Evolutionary conservation across 2,888 invertebrate genomes (phyloP).

Genomic region (Anarsia innoxiella): DNA sequence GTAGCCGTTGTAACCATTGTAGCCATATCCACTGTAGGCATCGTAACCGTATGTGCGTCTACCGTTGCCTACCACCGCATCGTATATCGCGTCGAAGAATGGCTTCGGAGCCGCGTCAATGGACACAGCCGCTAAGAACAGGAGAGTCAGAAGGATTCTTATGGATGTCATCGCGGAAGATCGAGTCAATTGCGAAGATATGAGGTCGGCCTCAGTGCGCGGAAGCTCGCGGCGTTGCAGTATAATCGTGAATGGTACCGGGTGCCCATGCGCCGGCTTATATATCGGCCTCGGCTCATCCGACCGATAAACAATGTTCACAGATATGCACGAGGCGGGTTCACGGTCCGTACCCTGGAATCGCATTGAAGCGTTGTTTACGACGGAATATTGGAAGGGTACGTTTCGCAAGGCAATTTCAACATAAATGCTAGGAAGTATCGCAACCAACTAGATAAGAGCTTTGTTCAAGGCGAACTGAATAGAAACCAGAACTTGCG

Average conservation of each 20-base stretch:
- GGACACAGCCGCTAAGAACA: conserved; percentile 31
- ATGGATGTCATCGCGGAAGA: conserved; percentile 53
- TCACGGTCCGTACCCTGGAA: conserved; percentile 68
- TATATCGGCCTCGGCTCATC: conserved; percentile 73
- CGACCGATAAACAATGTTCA: conserved; percentile 45
- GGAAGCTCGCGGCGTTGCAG: conserved; percentile 61
- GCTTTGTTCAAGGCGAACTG: conserved; percentile 27
- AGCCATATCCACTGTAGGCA: conserved; percentile 33
- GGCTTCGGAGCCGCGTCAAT: conserved; percentile 30
- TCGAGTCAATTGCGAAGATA: too few relatives aligned
- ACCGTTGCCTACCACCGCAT: conserved; percentile 56
- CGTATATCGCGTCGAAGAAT: conserved; percentile 67
- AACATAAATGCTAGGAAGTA: conserved; percentile 40
- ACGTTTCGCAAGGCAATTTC: conserved; percentile 34
- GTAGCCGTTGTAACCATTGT: conserved; percentile 31
- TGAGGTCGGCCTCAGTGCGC: conserved; percentile 56
- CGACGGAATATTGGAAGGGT: conserved; percentile 43
- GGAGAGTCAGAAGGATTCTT: conserved; percentile 30
- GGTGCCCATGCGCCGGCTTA: conserved; percentile 58
- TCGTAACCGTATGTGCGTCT: conserved; percentile 52
- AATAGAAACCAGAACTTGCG: conserved; percentile 27
- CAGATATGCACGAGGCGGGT: conserved; percentile 54
- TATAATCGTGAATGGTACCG: conserved; percentile 68
- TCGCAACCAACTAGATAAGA: conserved; percentile 20
- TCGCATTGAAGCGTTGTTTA: conserved; percentile 43